phyloP scores from a whole-genome alignment of 1,140 invertebrate species.

The Scylla paramamosain region DNA sequence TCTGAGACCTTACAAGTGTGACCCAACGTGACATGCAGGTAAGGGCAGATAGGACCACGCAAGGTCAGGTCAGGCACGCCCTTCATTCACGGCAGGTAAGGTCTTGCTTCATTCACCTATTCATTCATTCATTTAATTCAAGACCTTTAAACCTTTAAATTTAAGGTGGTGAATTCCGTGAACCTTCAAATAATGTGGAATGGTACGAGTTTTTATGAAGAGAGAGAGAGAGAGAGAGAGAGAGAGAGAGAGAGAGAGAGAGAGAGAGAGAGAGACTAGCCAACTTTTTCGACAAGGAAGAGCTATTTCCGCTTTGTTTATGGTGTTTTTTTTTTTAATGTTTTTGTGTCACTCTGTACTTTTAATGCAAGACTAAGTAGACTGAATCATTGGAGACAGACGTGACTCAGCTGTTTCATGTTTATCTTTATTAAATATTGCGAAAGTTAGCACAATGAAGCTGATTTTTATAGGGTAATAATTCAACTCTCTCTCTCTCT shows the following conservation, averaged over 20 bases:
- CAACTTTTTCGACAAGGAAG: no score
- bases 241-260: constrained; percentile 20
- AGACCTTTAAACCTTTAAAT: not conserved
- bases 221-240: not conserved
- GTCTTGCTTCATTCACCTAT: not conserved
- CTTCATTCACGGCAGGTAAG: not conserved
- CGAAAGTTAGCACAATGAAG: no score
- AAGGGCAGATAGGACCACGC: no score
- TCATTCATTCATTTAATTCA: not conserved
- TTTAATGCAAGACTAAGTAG: no score
- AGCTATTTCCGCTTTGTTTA: no score
- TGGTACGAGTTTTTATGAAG: not conserved
- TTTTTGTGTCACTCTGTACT: no score
- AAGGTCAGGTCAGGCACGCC: not conserved
- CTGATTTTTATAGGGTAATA: no score
- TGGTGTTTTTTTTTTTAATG: no score
- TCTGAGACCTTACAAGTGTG: not conserved
- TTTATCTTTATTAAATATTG: no score
- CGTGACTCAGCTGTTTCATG: no score
- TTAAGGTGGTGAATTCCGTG: not conserved
- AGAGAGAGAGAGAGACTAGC: not conserved
- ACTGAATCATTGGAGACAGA: no score
- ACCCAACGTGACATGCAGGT: not conserved
- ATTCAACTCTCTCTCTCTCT: no score
- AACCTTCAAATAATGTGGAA: not conserved